Evolutionary conservation across 1,140 invertebrate genomes (phyloP).

Genomic region (Caerostris extrusa): DNA sequence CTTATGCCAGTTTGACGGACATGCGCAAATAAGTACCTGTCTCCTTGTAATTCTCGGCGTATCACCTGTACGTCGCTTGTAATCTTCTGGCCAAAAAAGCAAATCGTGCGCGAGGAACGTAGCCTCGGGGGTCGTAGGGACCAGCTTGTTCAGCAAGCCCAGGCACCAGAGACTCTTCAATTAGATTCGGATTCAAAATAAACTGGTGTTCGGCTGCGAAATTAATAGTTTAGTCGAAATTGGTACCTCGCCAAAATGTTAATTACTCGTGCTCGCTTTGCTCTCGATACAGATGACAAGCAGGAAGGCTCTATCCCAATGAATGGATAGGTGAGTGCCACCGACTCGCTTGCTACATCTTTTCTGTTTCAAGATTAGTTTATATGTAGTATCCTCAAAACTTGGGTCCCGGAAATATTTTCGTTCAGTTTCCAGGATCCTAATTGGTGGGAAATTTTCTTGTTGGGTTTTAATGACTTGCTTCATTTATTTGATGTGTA

Average conservation of each 20-base stretch:
- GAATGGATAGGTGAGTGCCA: neutral
- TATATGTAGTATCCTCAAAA: neutral
- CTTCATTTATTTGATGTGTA: too few relatives aligned
- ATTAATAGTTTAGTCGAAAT: slow-evolving; percentile 50
- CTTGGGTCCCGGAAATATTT: neutral
- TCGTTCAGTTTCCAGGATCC: neutral
- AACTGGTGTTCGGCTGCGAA: slow-evolving; percentile 48
- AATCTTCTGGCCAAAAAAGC: slow-evolving; percentile 21
- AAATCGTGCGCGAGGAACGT: neutral
- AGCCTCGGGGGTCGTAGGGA: neutral
- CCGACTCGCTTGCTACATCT: neutral
- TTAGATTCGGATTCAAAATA: slow-evolving; percentile 54
- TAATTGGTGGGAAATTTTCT: too few relatives aligned
- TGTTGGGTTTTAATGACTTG: too few relatives aligned
- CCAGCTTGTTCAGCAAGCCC: neutral
- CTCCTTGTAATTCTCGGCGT: neutral
- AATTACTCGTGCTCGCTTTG: slow-evolving; percentile 39
- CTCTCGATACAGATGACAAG: neutral
- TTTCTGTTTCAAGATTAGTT: neutral
- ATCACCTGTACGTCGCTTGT: slow-evolving; percentile 16
- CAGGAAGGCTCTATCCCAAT: neutral
- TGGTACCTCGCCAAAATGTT: slow-evolving; percentile 25
- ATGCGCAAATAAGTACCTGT: slow-evolving; percentile 15
- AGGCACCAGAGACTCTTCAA: slow-evolving; percentile 51
- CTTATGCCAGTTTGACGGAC: neutral